Conservation (phyloP, 2,888 invertebrate genomes). For the Dryococelus australis region DNA sequence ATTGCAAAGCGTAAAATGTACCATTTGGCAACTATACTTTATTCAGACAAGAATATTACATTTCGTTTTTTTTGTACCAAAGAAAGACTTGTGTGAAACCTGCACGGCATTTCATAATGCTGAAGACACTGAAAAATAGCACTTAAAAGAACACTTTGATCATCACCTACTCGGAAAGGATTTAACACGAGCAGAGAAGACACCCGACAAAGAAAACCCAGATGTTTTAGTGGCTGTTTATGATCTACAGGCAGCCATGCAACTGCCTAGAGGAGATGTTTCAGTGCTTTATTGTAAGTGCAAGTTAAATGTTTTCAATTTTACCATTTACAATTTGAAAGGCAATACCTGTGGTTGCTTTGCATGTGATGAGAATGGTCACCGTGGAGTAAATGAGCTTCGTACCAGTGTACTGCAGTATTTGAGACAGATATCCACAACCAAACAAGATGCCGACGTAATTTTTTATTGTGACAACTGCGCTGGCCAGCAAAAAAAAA, state of each 20-base stretch:
- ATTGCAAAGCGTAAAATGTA: not conserved
- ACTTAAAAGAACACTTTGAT: not conserved
- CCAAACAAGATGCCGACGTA: not conserved
- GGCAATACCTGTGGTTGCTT: not conserved
- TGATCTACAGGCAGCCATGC: not conserved
- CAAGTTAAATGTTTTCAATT: constrained; percentile 17
- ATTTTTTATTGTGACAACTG: constrained; percentile 17
- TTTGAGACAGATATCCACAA: not conserved
- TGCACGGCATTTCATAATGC: not conserved
- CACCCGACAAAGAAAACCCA: not conserved
- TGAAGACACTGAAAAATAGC: not conserved
- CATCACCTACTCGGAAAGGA: not conserved
- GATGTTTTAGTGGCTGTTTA: constrained; percentile 20
- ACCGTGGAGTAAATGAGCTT: not conserved
- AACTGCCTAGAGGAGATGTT: not conserved
- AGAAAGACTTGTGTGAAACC: not conserved
- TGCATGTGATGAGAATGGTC: not conserved
- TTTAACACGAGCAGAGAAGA: not conserved
- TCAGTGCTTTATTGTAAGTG: not conserved
- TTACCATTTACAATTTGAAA: constrained; percentile 2
- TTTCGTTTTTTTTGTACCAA: not conserved
- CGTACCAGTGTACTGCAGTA: not conserved
- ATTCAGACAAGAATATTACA: constrained; percentile 3
- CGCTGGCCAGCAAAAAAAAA: not conserved
- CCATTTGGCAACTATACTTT: not conserved